Percentiles rank a stretch among this genome's conserved stretches.
phyloP scores from a whole-genome alignment of 2,797 vertebrate genomes.

The Cyprinodon diabolis region DNA sequence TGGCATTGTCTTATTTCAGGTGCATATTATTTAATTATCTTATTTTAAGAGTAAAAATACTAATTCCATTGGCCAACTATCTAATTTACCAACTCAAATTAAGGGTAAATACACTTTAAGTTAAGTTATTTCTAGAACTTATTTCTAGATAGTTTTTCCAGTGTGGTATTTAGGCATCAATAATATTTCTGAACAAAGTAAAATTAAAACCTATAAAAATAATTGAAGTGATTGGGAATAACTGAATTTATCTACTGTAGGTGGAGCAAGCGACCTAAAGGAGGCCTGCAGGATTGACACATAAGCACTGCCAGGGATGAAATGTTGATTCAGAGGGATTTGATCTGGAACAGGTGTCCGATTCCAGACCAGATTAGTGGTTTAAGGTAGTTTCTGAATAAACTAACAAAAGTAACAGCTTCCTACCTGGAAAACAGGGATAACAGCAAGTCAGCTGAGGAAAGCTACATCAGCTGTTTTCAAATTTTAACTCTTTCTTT shows the following conservation, averaged over 20 bases:
- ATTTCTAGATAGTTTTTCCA: too few species aligned
- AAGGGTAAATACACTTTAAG: too few species aligned
- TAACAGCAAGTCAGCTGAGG: background rate
- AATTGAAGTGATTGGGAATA: background rate
- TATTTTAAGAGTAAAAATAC: too few species aligned
- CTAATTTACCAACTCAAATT: too few species aligned
- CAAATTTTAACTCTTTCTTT: slow-evolving; percentile 4
- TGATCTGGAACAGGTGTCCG: background rate
- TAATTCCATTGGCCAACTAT: too few species aligned
- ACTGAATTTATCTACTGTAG: background rate
- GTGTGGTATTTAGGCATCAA: background rate
- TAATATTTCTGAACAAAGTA: background rate
- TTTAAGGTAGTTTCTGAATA: background rate
- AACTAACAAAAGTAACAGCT: background rate
- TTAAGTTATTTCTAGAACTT: too few species aligned
- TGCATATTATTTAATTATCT: too few species aligned
- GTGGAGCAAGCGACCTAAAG: background rate
- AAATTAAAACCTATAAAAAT: background rate
- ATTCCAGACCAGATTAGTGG: background rate
- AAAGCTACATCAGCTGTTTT: background rate
- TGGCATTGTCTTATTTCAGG: too few species aligned
- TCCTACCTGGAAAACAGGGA: background rate
- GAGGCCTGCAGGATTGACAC: slow-evolving; percentile 1
- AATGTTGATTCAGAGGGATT: slow-evolving; percentile 6
- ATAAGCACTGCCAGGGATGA: slow-evolving; percentile 9